Conservation (phyloP, 2,888 invertebrate genomes). For the Hydroisotoma schaefferi region DNA sequence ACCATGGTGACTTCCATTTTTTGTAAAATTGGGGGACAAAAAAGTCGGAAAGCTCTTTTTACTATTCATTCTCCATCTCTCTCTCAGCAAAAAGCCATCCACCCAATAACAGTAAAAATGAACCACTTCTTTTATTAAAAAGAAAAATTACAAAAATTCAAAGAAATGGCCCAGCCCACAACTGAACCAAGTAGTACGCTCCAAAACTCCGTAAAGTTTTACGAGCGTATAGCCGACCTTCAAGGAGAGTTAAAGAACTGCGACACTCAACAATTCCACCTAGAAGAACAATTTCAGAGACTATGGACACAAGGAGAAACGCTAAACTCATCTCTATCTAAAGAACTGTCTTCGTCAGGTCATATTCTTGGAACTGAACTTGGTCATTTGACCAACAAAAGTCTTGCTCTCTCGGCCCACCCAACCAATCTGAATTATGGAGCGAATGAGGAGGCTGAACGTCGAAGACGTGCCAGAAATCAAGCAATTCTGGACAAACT, state of each 20-base stretch:
- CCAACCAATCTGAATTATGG: neutral
- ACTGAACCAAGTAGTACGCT: neutral
- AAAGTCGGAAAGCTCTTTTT: no score
- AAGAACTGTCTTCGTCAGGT: neutral
- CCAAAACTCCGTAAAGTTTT: conserved; percentile 31
- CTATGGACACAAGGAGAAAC: conserved; percentile 7
- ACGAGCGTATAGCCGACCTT: conserved; percentile 28
- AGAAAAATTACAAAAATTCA: neutral
- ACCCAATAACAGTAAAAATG: conserved; percentile 10
- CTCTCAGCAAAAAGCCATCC: no score
- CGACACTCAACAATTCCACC: conserved; percentile 25
- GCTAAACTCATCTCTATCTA: neutral
- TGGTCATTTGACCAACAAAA: conserved; percentile 6
- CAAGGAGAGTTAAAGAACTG: conserved; percentile 33
- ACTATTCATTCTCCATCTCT: no score
- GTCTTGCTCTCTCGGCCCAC: conserved; percentile 1
- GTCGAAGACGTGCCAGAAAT: conserved; percentile 31
- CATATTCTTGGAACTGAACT: neutral
- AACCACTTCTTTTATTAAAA: conserved; percentile 6
- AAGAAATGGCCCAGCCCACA: no score
- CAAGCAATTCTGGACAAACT: conserved; percentile 39
- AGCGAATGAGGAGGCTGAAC: conserved; percentile 2
- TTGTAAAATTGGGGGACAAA: no score
- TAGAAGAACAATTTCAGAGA: conserved; percentile 27
- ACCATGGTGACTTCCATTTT: no score